Base-by-base conservation (phyloP, 1,140 invertebrate species). In the Diprion similis region DNA sequence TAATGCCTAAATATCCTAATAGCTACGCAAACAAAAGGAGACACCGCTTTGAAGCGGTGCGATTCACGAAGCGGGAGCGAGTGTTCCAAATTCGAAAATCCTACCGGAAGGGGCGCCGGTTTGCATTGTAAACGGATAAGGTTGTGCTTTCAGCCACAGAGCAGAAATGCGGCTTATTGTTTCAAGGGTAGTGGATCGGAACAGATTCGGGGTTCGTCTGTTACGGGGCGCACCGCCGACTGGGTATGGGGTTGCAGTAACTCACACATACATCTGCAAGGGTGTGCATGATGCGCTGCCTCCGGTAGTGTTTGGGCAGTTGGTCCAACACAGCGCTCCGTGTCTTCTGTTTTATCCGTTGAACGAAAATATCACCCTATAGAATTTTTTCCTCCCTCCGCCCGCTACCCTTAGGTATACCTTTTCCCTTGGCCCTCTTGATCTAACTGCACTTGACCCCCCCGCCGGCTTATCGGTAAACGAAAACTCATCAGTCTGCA, bases 81-180 rank as follows among this genome's bases (percentile, higher is more conserved):
- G 76, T 76, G 75, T 78, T 81, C 77, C 37, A 77, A 81, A 82
- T 82, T 82, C 78, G 81, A 84, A 84, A 87, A 85, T 82, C 82
- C 81, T 73, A 79, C 75, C 81, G 83, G 81, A 83, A 84, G 82
- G 78, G 77, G 72, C 71, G 72, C 71, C 45, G 65, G 83, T 88
- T 88, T 87, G 79, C 81, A 84, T 88, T 88, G 87, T 88, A 88
- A 88, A 82, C 81, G 85, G 87, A 88, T 88, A 88, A 88, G 80
- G 79, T 84, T 87, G 83, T 83, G 83, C 84, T 82, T 85, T 59
- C 51, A 59, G 51, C 51, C 51, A 59, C 51, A 17, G n/a, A 59
- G 51, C 51, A 59, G 51, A 59, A 17, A 59, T 9, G 85, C 81
- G 87, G 85, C 84, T 88, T 85, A 85, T 82, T 81, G 81, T 84